Conservation (phyloP, 2,888 invertebrate genomes). For the Eumacrocentrus americanus region DNA sequence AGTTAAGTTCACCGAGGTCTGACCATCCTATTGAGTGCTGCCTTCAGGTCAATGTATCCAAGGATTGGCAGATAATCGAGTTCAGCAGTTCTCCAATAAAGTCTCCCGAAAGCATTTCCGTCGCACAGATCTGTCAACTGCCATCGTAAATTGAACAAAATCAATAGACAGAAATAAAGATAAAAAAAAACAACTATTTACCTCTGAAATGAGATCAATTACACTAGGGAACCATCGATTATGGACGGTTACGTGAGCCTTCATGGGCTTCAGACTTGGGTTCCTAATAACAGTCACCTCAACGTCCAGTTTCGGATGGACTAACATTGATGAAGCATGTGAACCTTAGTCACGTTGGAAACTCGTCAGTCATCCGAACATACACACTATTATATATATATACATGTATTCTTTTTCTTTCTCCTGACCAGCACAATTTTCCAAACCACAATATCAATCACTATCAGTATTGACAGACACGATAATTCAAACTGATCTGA, state of each 20-base stretch:
- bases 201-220: constrained; percentile 36
- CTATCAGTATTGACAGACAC: too few species aligned
- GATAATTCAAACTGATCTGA: too few species aligned
- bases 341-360: background rate
- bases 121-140: constrained; percentile 29
- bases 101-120: constrained; percentile 36
- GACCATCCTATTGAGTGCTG: constrained; percentile 40
- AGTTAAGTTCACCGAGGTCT: constrained; percentile 40
- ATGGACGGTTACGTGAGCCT: constrained; percentile 33
- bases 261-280: constrained; percentile 39
- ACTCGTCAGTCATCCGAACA: background rate
- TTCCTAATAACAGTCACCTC: constrained; percentile 42
- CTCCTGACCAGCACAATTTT: background rate
- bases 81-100: constrained; percentile 44
- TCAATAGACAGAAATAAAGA: background rate
- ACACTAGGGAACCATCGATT: constrained; percentile 35
- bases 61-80: constrained; percentile 40
- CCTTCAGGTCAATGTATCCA: constrained; percentile 43
- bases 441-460: background rate
- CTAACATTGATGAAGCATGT: constrained; percentile 29
- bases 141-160: background rate
- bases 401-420: background rate
- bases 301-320: constrained; percentile 32
- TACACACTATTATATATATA: background rate
- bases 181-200: constrained; percentile 23